phyloP scores from a whole-genome alignment of 1,140 invertebrate genomes.

The Formica selysi region DNA sequence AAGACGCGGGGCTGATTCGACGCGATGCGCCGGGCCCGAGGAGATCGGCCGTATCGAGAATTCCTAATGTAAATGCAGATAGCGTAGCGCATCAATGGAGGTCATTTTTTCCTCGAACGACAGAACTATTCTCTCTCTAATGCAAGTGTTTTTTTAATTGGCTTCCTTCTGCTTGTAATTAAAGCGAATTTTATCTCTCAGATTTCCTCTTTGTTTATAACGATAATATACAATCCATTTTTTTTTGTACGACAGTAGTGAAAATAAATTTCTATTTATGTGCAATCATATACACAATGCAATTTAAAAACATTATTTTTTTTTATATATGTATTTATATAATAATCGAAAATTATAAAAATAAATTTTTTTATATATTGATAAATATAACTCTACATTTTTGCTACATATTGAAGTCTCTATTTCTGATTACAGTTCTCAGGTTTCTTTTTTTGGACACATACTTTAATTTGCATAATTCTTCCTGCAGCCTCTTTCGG shows the following conservation, averaged over 20 bases:
- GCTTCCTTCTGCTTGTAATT: background rate
- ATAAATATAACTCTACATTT: background rate
- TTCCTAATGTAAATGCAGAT: slow-evolving; percentile 59
- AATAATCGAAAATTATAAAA: background rate
- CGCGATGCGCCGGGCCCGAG: slow-evolving; percentile 22
- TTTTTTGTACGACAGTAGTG: background rate
- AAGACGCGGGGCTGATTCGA: slow-evolving; percentile 58
- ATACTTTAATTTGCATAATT: slow-evolving; percentile 8
- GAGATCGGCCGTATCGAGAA: slow-evolving; percentile 40
- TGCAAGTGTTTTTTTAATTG: background rate
- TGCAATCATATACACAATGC: background rate
- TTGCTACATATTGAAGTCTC: background rate
- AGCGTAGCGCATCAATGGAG: background rate
- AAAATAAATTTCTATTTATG: slow-evolving; percentile 4
- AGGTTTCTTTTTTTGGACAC: background rate
- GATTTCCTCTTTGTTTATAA: background rate
- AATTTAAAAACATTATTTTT: slow-evolving; percentile 8
- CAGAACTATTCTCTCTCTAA: background rate
- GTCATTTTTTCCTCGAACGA: slow-evolving; percentile 10
- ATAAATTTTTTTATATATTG: background rate
- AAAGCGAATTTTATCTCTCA: background rate
- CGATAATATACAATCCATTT: background rate
- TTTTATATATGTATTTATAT: background rate
- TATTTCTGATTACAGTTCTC: background rate
- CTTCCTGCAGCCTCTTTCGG: background rate